Base-by-base conservation (phyloP, 1,140 invertebrate species). In the Caenorhabditis remanei region DNA sequence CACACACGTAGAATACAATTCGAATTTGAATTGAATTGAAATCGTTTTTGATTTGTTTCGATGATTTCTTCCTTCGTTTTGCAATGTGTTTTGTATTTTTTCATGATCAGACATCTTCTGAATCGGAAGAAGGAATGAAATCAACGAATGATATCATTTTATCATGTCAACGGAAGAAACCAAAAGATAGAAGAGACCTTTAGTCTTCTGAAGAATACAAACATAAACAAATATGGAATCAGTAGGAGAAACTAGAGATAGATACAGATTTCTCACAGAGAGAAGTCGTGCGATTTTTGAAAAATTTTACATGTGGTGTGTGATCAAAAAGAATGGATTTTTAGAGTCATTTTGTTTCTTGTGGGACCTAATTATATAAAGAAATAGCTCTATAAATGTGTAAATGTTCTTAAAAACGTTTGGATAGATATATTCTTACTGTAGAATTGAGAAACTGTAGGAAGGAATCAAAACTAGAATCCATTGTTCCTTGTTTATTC, bases 81-180 rank as follows among this genome's bases (percentile, higher is more conserved):
- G 41, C 41, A 71, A 21, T 46, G 63, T 61, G n/a, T 61, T 61
- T 8, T 32, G 40, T 65, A 7, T 65, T n/a, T 19, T 14, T 48
- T 24, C 53, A 50, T 79, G 71, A 79, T 79, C 71, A 79, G 43
- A 79, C 46, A 79, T 79, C 71, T 79, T 53, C n/a, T 24, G 71
- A 79, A 19, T 79, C 46, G 46, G 46, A 79, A 79, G 46, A 43
- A 79, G 41, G 13, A 71, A 46, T 71, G 41, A 71, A 48, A 71
- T 63, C 61, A 63, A 53, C 50, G 11, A 32, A 46, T 71, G 41
- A 79, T 79, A 79, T 79, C 46, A 79, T 24, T 48, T 46, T 71
- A 46, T 71, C 65, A 32, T 79, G 71, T 79, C 71, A 79, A 79
- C 46, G 71, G 2, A 32, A 32, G 32, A 79, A 79, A 79, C 21